A percentile compares a stretch with the other conserved stretches of the same genome.
phyloP scores from a whole-genome alignment of 1,140 invertebrate species.

The Doryteuthis pealeii region DNA sequence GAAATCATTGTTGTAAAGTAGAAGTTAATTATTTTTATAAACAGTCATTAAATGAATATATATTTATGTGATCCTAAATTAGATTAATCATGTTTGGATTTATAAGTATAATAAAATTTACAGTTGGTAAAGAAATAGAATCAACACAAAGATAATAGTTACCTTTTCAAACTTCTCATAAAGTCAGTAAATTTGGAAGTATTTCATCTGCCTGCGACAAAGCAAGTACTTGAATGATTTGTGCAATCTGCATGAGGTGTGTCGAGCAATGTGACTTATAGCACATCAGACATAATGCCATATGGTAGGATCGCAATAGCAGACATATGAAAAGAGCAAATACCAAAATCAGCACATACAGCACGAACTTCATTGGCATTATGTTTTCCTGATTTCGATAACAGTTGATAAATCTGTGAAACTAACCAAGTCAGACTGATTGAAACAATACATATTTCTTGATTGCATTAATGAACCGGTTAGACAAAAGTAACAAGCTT shows the following conservation, averaged over 20 bases:
- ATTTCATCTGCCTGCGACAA: slow-evolving; percentile 80
- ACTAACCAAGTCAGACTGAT: slow-evolving; percentile 68
- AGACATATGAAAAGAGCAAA: slow-evolving; percentile 92
- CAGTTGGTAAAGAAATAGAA: background rate
- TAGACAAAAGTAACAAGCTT: slow-evolving; percentile 80
- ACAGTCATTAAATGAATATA: background rate
- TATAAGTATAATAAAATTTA: background rate
- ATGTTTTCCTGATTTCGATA: slow-evolving; percentile 64
- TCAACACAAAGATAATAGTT: slow-evolving; percentile 19
- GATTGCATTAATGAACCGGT: slow-evolving; percentile 82
- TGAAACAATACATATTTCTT: slow-evolving; percentile 88
- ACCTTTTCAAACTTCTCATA: slow-evolving; percentile 77
- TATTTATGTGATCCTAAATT: slow-evolving; percentile 77
- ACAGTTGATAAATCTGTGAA: slow-evolving; percentile 63
- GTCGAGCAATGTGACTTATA: slow-evolving; percentile 86
- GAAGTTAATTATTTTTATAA: background rate
- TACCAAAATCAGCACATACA: slow-evolving; percentile 88
- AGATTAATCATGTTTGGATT: background rate
- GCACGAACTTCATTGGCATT: slow-evolving; percentile 64
- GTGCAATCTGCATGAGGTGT: slow-evolving; percentile 73
- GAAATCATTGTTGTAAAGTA: too few species aligned
- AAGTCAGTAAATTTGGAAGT: slow-evolving; percentile 71
- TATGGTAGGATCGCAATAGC: slow-evolving; percentile 93
- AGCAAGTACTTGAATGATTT: slow-evolving; percentile 89
- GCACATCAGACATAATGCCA: slow-evolving; percentile 86